Evolutionary conservation across 37 sponge, comb jelly and placozoan species (phyloP).

Genomic region (Ianthella basta): DNA sequence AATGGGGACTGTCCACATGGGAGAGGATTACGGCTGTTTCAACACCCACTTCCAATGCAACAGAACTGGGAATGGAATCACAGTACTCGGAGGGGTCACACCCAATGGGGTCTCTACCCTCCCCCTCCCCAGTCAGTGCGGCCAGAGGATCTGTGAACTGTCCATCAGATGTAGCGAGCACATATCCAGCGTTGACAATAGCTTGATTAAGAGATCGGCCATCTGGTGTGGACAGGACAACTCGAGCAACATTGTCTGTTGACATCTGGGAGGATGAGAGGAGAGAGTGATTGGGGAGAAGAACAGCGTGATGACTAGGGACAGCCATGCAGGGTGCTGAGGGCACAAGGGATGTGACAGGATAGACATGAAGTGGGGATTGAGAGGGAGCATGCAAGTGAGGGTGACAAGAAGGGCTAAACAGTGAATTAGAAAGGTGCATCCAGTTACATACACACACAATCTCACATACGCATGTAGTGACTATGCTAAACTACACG

Average conservation of each 20-base stretch:
- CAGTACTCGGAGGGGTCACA: conserved; percentile 24
- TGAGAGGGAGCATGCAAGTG: no score
- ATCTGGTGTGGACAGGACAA: not conserved
- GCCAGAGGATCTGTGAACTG: not conserved
- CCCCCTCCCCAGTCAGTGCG: conserved; percentile 1
- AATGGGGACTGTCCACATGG: not conserved
- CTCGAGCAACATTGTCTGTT: not conserved
- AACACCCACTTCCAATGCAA: not conserved
- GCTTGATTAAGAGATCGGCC: conserved; percentile 12
- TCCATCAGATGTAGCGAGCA: not conserved
- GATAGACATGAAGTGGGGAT: no score
- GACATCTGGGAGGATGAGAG: not conserved
- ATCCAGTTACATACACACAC: no score
- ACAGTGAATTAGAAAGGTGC: no score
- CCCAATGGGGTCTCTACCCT: not conserved
- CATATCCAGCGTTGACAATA: not conserved
- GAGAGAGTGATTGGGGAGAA: not conserved
- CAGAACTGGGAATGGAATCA: conserved; percentile 15
- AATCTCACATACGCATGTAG: no score
- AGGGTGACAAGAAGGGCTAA: no score
- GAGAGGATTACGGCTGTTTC: not conserved
- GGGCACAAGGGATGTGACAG: no score
- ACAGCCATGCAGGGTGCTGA: no score
- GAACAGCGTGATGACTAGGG: no score
- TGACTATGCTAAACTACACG: no score